Conservation (phyloP, 2,888 invertebrate species). For the Rhaphigaster nebulosa region DNA sequence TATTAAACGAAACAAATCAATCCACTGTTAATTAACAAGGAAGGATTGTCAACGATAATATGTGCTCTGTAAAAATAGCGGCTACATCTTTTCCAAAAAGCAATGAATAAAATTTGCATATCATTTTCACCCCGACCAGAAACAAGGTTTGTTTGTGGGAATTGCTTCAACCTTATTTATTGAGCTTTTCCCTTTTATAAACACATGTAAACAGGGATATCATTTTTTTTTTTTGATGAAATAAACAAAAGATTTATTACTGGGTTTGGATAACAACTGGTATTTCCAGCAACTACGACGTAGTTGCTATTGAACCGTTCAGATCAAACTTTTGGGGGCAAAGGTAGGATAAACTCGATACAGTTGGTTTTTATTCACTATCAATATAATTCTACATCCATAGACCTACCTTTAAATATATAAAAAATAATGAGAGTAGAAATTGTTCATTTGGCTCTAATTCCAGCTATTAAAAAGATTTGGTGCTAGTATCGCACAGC, state of each 20-base stretch:
- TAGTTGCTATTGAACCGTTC: background rate
- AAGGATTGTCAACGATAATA: background rate
- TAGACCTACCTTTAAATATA: no score
- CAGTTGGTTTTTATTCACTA: no score
- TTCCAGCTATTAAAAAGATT: no score
- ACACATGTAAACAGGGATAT: background rate
- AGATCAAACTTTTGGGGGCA: background rate
- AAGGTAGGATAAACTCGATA: no score
- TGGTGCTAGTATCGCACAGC: no score
- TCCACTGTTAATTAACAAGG: background rate
- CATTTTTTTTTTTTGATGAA: background rate
- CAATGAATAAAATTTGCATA: conserved; percentile 49
- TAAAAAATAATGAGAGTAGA: no score
- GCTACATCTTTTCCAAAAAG: conserved; percentile 8
- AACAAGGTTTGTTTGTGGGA: conserved; percentile 36
- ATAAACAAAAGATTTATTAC: background rate
- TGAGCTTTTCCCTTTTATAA: conserved; percentile 1
- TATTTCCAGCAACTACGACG: background rate
- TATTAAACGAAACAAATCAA: background rate
- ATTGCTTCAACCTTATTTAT: conserved; percentile 37
- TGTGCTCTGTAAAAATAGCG: background rate
- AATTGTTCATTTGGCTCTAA: no score
- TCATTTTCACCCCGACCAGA: conserved; percentile 16
- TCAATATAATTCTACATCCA: no score
- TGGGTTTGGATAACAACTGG: background rate